Conservation (phyloP, 2,888 invertebrate genomes). For the Alviniconcha strummeri region DNA sequence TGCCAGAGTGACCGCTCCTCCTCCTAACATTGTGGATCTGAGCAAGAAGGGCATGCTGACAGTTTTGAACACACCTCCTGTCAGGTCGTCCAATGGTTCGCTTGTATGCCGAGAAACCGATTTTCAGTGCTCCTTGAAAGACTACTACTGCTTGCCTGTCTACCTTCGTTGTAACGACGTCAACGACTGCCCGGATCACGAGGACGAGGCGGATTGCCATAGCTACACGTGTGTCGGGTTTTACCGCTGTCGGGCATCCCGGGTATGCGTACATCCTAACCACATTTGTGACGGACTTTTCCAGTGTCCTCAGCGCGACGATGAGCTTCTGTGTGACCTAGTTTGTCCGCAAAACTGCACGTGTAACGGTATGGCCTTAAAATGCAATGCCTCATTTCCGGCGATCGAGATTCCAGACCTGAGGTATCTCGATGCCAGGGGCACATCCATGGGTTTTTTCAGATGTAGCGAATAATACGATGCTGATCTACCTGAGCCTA, state of each 20-base stretch:
- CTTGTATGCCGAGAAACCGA: slow-evolving; percentile 18
- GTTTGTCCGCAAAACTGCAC: slow-evolving; percentile 7
- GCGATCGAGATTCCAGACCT: neutral
- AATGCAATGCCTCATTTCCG: neutral
- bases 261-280: slow-evolving; percentile 13
- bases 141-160: slow-evolving; percentile 28
- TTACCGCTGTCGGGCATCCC: slow-evolving; percentile 20
- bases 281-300: slow-evolving; percentile 21
- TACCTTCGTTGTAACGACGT: slow-evolving; percentile 26
- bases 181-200: slow-evolving; percentile 17
- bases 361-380: slow-evolving; percentile 16
- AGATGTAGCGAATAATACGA: neutral
- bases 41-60: neutral
- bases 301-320: slow-evolving; percentile 27
- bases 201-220: slow-evolving; percentile 21
- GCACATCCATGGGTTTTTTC: slow-evolving; percentile 2
- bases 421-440: slow-evolving; percentile 5
- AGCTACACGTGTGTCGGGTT: slow-evolving; percentile 17
- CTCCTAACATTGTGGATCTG: neutral
- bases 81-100: neutral
- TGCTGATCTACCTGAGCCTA: slow-evolving; percentile 16
- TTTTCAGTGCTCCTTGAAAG: neutral
- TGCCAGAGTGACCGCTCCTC: neutral
- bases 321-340: slow-evolving; percentile 8
- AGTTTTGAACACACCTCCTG: neutral